These are phyloP conservation scores for Argyresthia goedartella DNA, from an alignment of 2,888 invertebrate genomes.

Conservation along the genomic window DNA sequence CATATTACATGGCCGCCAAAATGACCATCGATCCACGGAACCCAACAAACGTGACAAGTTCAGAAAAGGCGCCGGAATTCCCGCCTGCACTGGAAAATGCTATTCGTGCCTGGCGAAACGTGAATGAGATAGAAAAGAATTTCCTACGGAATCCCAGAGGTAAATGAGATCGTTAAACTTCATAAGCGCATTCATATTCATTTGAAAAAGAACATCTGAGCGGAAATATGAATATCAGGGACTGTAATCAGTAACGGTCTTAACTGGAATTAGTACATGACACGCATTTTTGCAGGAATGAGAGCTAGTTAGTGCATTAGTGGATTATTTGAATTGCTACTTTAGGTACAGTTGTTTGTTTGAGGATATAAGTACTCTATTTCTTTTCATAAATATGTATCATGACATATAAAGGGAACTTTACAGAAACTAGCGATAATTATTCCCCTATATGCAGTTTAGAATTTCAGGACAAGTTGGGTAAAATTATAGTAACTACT, in stretches of 20 bases:
- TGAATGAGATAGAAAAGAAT: neutral
- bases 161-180: slow-evolving; percentile 1
- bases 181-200: neutral
- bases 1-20: no score
- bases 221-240: neutral
- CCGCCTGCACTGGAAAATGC: neutral
- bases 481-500: no score
- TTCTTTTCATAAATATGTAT: no score
- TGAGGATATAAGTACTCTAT: no score
- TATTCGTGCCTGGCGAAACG: neutral
- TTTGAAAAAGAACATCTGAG: neutral
- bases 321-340: no score
- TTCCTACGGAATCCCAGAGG: neutral
- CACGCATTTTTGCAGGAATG: neutral
- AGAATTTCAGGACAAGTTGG: no score
- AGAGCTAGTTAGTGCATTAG: no score
- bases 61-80: neutral
- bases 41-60: neutral
- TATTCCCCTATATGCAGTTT: no score
- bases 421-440: no score
- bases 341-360: no score
- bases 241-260: neutral
- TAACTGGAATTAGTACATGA: neutral
- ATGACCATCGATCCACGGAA: no score
- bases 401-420: no score